Conservation (phyloP, 2,888 invertebrate genomes). For the Cheilosia urbana region DNA sequence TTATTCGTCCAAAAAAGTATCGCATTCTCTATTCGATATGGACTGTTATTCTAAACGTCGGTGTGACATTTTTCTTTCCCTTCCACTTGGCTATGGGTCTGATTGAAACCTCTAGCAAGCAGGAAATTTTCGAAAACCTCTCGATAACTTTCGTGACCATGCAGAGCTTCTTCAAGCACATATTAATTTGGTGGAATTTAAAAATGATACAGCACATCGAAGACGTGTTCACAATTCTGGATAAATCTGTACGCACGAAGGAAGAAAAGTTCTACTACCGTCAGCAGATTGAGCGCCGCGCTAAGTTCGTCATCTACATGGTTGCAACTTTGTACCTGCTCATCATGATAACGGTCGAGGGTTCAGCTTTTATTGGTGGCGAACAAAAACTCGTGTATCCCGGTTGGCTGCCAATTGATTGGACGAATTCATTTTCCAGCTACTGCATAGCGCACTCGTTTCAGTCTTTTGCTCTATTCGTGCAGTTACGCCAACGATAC, state of each 20-base stretch:
- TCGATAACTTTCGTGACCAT: too few species aligned
- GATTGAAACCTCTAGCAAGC: slow-evolving; percentile 26
- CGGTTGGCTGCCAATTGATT: slow-evolving; percentile 80
- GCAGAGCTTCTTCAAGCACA: too few species aligned
- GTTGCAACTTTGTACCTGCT: not conserved
- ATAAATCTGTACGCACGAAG: too few species aligned
- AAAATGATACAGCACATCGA: too few species aligned
- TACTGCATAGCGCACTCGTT: slow-evolving; percentile 77
- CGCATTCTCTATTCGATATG: slow-evolving; percentile 34
- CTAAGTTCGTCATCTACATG: not conserved
- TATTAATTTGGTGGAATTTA: too few species aligned
- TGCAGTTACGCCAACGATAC: slow-evolving; percentile 77
- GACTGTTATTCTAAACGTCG: not conserved
- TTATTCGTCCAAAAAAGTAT: slow-evolving; percentile 45
- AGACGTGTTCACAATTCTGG: too few species aligned
- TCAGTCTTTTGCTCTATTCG: slow-evolving; percentile 77
- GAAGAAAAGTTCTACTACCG: slow-evolving; percentile 55
- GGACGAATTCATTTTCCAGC: slow-evolving; percentile 74
- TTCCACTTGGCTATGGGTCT: slow-evolving; percentile 77
- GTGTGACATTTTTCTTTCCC: slow-evolving; percentile 78
- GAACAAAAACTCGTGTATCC: slow-evolving; percentile 78
- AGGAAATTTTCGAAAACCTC: too few species aligned
- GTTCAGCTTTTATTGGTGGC: slow-evolving; percentile 30
- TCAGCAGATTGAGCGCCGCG: not conserved
- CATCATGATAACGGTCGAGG: not conserved